Base-by-base conservation (phyloP, 2,888 invertebrate species). In the Macrophya annulata region DNA sequence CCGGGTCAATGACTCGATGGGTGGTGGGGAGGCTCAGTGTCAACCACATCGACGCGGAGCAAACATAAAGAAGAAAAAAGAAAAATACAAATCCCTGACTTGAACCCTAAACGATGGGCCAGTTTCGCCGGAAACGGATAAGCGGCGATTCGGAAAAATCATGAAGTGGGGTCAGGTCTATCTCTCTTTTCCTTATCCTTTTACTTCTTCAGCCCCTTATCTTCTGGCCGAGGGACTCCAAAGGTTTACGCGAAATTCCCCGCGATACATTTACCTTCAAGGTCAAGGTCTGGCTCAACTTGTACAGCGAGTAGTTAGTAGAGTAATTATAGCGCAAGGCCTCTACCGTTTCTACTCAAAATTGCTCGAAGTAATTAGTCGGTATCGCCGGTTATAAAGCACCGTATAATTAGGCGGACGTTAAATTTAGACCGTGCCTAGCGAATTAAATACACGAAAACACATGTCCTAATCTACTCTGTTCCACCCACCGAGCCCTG, bases 381-480 rank as follows among this genome's bases (percentile, higher is more conserved):
- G 81, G 25, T 81, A 62, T 81, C 40, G 81, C 37, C 43, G 81
- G 81, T 81, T 81, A 81, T 62, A 62, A 81, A 81, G 81, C 43
- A 81, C 81, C 81, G 21, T 62, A 81, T 81, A 81, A 81, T 81
- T 81, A 81, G 81, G 62, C n/a, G 43, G 21, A 21, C 12, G 62
- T 81, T 81, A 62, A 81, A 81, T 81, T 81, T 62, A 81, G 40
- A 81, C 62, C 62, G 59, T 81, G 21, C 62, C 81, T 62, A 81
- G 59, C 81, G 81, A 62, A 81, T 81, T 40, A 81, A 81, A 81
- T 59, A 81, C 62, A 81, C 81, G 62, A 81, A 62, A 81, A 81
- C 81, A 81, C 59, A 81, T 81, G 62, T 59, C 81, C 21, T 25
- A 43, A 43, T 43, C 62, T 37, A 17, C 31, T 37, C 37, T 31